Base-by-base conservation (phyloP, 2,797 vertebrate genomes). In the Peromyscus eremicus region DNA sequence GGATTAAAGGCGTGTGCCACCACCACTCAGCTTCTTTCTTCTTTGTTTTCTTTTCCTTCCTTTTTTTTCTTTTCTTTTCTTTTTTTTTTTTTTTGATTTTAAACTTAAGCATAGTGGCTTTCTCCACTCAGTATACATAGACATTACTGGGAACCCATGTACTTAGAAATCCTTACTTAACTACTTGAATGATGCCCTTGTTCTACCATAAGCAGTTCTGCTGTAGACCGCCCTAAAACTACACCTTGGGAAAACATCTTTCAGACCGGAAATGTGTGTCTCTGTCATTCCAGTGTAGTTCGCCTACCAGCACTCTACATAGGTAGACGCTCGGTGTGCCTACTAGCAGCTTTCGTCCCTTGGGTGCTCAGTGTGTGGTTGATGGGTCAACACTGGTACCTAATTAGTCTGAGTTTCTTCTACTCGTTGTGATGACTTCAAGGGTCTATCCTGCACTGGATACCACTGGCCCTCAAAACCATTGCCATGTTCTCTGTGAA, bases 141-240 rank as follows among this genome's bases (percentile, higher is more conserved):
- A 73, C 8, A n/a, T 52, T 89, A 11, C 70, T 57, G 25, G 7
- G 5, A 57, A n/a, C 49, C 7, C 49, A 94, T 81, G 9, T 3
- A 5, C 32, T 83, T 32, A 57, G 46, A 96, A 87, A 82, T 85
- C 93, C n/a, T 73, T 52, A 93, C 52, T 94, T 29, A 88, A 5
- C 93, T 84, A 64, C 34, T 23, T 85, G 40, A 29, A 62, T 86
- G 27, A 57, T 62, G 34, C 17, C 23, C 12, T 62, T 73, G 5
- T 86, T 91, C 43, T 57, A 81, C 27, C 29, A 25, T 16, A 79
- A 37, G 14, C 37, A 93, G 2, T 23, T 95, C 21, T 62, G 21
- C 5, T 77, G 0, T 43, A 64, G 55, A 34, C 17, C 2, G 19
- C 85, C 6, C 55, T 92, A 43, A 92, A 83, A 79, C 77, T 46